A percentile compares a stretch with the other conserved stretches of the same genome.
Evolutionary conservation across 1,140 invertebrate genomes (phyloP).

Genomic region (Diorhabda sublineata): DNA sequence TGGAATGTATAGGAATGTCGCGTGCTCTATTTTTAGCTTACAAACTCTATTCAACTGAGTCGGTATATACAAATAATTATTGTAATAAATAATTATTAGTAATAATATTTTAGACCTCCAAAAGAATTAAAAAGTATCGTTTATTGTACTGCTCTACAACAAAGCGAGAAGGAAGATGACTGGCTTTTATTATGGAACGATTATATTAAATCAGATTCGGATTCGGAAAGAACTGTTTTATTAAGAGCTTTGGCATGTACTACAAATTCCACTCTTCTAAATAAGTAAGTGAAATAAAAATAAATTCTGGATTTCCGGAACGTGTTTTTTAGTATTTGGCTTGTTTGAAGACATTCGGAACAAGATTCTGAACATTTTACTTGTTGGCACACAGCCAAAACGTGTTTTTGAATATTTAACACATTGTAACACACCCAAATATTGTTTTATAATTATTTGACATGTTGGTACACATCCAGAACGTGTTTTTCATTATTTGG

Average conservation of each 20-base stretch:
- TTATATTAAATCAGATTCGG: slow-evolving; percentile 49
- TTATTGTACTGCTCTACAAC: slow-evolving; percentile 53
- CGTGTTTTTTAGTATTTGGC: not conserved
- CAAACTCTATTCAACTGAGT: slow-evolving; percentile 22
- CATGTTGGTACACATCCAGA: too few relatives aligned
- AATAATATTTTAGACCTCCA: slow-evolving; percentile 43
- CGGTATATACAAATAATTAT: slow-evolving; percentile 1
- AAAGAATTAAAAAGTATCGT: slow-evolving; percentile 56
- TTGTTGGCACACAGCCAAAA: too few relatives aligned
- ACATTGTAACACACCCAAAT: too few relatives aligned
- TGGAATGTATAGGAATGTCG: slow-evolving; percentile 49
- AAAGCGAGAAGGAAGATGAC: slow-evolving; percentile 33
- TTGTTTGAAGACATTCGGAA: too few relatives aligned
- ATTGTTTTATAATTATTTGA: too few relatives aligned
- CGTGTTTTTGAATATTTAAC: too few relatives aligned
- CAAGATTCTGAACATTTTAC: too few relatives aligned
- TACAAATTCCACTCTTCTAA: slow-evolving; percentile 43
- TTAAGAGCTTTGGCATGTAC: slow-evolving; percentile 57
- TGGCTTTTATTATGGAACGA: slow-evolving; percentile 53
- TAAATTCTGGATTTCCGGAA: not conserved
- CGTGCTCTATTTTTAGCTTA: slow-evolving; percentile 36
- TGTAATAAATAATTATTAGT: not conserved
- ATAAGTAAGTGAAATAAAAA: slow-evolving; percentile 41
- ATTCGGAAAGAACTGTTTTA: slow-evolving; percentile 55
- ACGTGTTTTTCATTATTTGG: too few relatives aligned